Evolutionary conservation across 2,113 vertebrate genomes (phyloP), one percentile per base, ranked within the genome.

Genomic region (Anarrhichthys ocellatus): DNA sequence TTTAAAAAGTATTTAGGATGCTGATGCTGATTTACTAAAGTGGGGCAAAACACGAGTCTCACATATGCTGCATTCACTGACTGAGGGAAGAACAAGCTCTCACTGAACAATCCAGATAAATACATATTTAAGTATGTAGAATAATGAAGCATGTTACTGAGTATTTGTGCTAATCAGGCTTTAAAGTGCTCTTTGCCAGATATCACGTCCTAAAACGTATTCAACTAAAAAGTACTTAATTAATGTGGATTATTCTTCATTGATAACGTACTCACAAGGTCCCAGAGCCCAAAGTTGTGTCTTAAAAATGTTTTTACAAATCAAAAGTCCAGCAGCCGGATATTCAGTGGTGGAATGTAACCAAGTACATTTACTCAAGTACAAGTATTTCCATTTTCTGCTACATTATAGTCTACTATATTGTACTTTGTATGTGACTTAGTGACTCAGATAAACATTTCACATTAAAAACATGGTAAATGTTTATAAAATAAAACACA

Each of bases 11-110:
- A 44, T 42, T 95, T 95, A 69, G 3, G 32, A 29, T 32, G 32
- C 0, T 50, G 76, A 95, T 93, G 95, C 96, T 96, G 97, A 97
- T 95, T 24, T 11, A 24, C 52, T 11, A n/a, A 46, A 40, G 50
- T 20, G 10, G 2, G 48, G 46, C 34, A 20, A 58, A 40, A 9
- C 5, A 10, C 7, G 54, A 62, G 59, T 34, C 22, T 10, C 20
- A 71, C 13, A 59, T 24, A 4, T 29, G n/a, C 22, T 72, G 2
- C 69, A 17, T 27, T 58, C n/a, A 72, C 69, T 24, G 65, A 69
- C 18, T 44, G 36, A n/a, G 6, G 9, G 1, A 34, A 24, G 32
- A 65, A 42, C 38, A 42, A 44, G 44, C 3, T 50, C n/a, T 46
- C 14, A 48, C 46, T 48, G 17, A 48, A 48, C 2, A 34, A 69